Base-by-base conservation (phyloP, 1,140 invertebrate genomes). In the Dinothrombium tinctorium region DNA sequence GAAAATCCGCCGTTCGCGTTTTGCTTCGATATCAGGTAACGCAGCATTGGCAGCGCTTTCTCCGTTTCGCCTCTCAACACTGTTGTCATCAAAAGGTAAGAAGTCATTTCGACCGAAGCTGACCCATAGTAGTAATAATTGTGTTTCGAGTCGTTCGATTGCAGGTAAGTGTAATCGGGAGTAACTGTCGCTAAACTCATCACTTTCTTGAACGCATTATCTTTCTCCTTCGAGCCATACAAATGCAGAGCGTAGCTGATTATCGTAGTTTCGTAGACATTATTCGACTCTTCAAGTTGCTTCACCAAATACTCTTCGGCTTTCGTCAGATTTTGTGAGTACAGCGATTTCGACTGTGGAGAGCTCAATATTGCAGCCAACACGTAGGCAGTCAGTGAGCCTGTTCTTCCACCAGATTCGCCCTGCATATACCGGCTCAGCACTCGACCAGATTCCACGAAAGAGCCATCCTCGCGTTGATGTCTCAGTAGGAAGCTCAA, bases 41-140 rank as follows among this genome's bases (percentile, higher is more conserved):
- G 70, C 43, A 84, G 69, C 14, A 89, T 68, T 0, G 82, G 74
- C n/a, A 82, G 55, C 0, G 73, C 69, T 48, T 80, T 72, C 21
- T 67, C 59, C 19, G 70, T 54, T 1, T 76, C 60, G 44, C 71
- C 48, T 41, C 53, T 46, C 12, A 37, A 32, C 50, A 57, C 40
- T 38, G 48, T 43, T 42, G 59, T 56, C 39, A 67, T 40, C 8
- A 67, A 57, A 0, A 70, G 78, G 59, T 89, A 92, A 1, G 81
- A 68, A 0, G 82, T 80, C 57, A 82, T 82, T 55, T 82, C 75
- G n/a, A 87, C 71, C 48, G 84, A 77, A 3, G 77, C 65, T 11
- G 75, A 74, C 31, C 72, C 67, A 4, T 74, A 68, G 31, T 70
- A 52, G 20, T 61, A 61, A 36, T 68, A 67, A n/a, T n/a, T n/a